phyloP scores from a whole-genome alignment of 2,888 invertebrate species.

The Acleris literana region DNA sequence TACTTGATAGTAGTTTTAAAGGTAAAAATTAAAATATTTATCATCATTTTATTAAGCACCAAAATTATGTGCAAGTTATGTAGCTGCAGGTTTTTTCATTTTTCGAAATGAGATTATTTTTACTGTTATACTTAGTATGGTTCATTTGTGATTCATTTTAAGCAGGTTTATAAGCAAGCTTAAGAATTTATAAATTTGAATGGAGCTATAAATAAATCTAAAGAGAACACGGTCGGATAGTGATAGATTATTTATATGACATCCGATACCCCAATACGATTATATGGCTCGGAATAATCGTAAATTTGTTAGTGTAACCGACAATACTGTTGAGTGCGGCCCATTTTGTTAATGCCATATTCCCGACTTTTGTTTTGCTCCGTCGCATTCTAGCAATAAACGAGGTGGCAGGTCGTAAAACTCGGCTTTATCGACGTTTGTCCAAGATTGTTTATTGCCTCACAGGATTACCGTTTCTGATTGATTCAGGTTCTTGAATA shows the following conservation, averaged over 20 bases:
- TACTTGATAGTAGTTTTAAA: too few species aligned
- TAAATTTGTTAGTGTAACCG: slow-evolving; percentile 63
- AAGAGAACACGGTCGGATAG: slow-evolving; percentile 50
- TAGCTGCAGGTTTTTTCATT: background rate
- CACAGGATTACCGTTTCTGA: slow-evolving; percentile 75
- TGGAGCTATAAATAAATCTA: slow-evolving; percentile 62
- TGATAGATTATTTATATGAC: slow-evolving; percentile 66
- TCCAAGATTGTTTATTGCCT: slow-evolving; percentile 74
- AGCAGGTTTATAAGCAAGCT: slow-evolving; percentile 23
- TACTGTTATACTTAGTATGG: background rate
- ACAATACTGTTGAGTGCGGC: slow-evolving; percentile 64
- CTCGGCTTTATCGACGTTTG: slow-evolving; percentile 68
- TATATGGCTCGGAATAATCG: slow-evolving; percentile 58
- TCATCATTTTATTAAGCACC: background rate
- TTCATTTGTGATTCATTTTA: slow-evolving; percentile 22
- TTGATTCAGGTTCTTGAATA: slow-evolving; percentile 75
- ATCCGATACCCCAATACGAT: slow-evolving; percentile 57
- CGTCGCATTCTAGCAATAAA: slow-evolving; percentile 65
- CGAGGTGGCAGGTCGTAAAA: slow-evolving; percentile 79
- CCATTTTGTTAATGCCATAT: slow-evolving; percentile 67
- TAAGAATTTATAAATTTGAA: slow-evolving; percentile 42
- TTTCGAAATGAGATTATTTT: too few species aligned
- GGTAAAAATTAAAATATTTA: background rate
- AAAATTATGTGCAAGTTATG: background rate
- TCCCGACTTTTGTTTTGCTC: slow-evolving; percentile 65